Evolutionary conservation across 2,888 invertebrate species (phyloP).

Genomic region (Leptothorax acervorum): DNA sequence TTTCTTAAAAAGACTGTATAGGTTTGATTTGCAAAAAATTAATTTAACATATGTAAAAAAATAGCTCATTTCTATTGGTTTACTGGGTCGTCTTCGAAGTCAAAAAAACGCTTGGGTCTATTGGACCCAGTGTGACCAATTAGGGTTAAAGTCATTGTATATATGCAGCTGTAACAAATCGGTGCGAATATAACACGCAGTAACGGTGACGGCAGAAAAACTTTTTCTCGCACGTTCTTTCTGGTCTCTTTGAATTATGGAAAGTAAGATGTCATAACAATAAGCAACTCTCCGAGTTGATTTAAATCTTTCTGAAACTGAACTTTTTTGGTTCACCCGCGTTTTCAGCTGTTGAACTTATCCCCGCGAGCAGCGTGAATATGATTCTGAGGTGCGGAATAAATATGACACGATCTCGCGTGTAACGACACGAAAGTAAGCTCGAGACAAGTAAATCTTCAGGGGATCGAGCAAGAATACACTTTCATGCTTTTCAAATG

Average conservation of each 20-base stretch:
- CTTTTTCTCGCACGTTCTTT: background rate
- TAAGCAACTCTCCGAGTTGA: background rate
- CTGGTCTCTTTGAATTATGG: background rate
- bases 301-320: background rate
- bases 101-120: too few relatives aligned
- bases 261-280: background rate
- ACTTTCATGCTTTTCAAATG: conserved; percentile 31
- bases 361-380: background rate
- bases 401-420: conserved; percentile 2
- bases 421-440: conserved; percentile 19
- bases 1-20: too few relatives aligned
- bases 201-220: background rate
- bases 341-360: background rate
- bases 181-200: background rate
- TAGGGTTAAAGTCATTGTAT: background rate
- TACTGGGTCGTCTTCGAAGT: too few relatives aligned
- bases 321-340: background rate
- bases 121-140: too few relatives aligned
- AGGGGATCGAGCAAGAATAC: background rate
- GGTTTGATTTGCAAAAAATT: too few relatives aligned
- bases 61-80: too few relatives aligned
- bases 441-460: conserved; percentile 38
- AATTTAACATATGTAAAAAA: too few relatives aligned
- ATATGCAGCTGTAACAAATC: background rate
- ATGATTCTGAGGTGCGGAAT: background rate